Percentiles rank a stretch among this genome's conserved stretches.
Evolutionary conservation across 2,113 vertebrate species (phyloP).

Genomic region (Ptilorrhoa leucosticta): DNA sequence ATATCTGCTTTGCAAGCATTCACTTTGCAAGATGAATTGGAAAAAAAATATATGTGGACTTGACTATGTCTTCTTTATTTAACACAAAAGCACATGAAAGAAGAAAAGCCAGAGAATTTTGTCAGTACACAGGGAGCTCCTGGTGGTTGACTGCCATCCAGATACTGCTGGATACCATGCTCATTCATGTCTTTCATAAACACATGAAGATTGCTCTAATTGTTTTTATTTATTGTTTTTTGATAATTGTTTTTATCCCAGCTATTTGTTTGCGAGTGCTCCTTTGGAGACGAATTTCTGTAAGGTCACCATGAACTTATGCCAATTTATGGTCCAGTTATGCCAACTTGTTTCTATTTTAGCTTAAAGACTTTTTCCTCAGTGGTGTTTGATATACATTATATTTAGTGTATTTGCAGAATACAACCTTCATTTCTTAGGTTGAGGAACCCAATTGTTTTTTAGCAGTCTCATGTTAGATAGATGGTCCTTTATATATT

Average conservation of each 20-base stretch:
- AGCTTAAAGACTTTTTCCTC: neutral
- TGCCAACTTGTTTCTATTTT: neutral
- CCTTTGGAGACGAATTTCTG: neutral
- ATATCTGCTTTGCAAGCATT: neutral
- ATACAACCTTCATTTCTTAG: neutral
- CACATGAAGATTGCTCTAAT: rapidly evolving
- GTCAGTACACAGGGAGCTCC: neutral
- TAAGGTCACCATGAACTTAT: neutral
- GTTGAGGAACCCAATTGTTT: neutral
- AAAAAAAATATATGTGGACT: neutral
- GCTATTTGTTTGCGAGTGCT: neutral
- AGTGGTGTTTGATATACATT: neutral
- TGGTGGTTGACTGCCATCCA: neutral
- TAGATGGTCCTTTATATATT: neutral
- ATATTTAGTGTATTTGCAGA: neutral
- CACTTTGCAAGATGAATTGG: neutral
- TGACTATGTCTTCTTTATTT: neutral
- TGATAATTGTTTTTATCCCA: neutral
- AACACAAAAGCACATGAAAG: neutral
- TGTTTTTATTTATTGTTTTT: neutral
- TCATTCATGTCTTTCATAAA: neutral
- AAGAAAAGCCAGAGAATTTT: neutral
- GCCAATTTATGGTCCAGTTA: neutral
- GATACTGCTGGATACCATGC: neutral
- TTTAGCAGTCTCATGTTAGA: neutral